Conservation (phyloP, 1,140 invertebrate genomes). For the Drosophila leontia region DNA sequence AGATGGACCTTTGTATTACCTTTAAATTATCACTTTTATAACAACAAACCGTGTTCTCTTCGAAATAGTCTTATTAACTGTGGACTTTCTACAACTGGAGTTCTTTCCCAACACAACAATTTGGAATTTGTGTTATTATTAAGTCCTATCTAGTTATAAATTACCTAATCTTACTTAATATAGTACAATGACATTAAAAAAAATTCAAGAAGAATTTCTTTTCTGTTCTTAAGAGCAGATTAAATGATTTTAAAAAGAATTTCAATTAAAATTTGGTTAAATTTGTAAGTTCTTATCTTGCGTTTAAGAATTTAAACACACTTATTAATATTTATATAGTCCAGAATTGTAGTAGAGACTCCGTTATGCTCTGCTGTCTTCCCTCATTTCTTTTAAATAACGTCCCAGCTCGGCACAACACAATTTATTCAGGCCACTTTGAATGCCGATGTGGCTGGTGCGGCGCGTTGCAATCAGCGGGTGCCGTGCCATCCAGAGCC, state of each 20-base stretch:
- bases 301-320: not conserved
- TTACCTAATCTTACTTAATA: too few relatives aligned
- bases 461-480: conserved; percentile 43
- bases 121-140: too few relatives aligned
- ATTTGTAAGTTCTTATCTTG: not conserved
- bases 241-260: not conserved
- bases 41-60: too few relatives aligned
- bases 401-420: conserved; percentile 16
- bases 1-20: too few relatives aligned
- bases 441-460: conserved; percentile 26
- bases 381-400: conserved; percentile 3
- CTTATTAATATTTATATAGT: not conserved
- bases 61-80: too few relatives aligned
- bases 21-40: too few relatives aligned
- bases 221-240: not conserved
- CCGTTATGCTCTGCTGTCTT: conserved; percentile 4
- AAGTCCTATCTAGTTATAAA: not conserved
- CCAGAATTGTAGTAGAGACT: not conserved
- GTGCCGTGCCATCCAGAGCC: conserved; percentile 40
- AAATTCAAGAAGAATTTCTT: too few relatives aligned
- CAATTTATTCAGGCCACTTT: conserved; percentile 54
- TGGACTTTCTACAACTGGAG: too few relatives aligned
- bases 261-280: not conserved
- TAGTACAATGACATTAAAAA: too few relatives aligned
- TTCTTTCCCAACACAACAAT: too few relatives aligned